These are phyloP conservation scores for Ectemnius lituratus DNA, from an alignment of 2,888 invertebrate genomes.

Conservation along the genomic window DNA sequence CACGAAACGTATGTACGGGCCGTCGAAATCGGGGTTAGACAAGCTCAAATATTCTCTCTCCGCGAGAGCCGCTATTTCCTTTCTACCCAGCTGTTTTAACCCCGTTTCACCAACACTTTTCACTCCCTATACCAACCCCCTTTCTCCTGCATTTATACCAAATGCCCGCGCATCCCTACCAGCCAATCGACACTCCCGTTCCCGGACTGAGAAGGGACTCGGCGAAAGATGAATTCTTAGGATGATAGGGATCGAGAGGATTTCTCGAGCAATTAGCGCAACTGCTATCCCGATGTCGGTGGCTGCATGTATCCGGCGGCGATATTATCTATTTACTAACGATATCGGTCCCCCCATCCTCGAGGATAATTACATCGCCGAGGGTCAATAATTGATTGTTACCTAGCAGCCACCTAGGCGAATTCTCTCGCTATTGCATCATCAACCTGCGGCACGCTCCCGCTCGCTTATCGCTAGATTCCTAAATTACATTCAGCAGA, in stretches of 20 bases:
- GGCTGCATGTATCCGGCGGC: constrained; percentile 14
- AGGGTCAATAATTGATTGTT: constrained; percentile 52
- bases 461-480: too few species aligned
- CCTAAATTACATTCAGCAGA: too few species aligned
- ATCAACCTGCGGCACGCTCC: too few species aligned
- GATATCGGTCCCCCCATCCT: constrained; percentile 32
- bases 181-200: constrained; percentile 22
- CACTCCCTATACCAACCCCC: constrained; percentile 7
- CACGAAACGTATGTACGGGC: constrained; percentile 46
- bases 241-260: neutral
- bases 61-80: constrained; percentile 25
- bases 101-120: constrained; percentile 9
- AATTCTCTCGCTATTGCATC: too few species aligned
- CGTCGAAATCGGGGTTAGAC: constrained; percentile 53
- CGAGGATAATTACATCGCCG: constrained; percentile 48
- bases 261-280: constrained; percentile 30
- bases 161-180: neutral
- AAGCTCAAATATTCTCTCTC: constrained; percentile 41
- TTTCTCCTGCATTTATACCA: neutral
- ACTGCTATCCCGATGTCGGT: constrained; percentile 4
- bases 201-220: too few species aligned
- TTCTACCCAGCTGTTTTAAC: constrained; percentile 12
- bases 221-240: too few species aligned
- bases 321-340: constrained; percentile 39
- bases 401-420: constrained; percentile 17